A percentile compares a stretch with the other conserved stretches of the same genome.
Evolutionary conservation across 2,888 invertebrate species (phyloP).

Genomic region (Xanthorhoe spadicearia): DNA sequence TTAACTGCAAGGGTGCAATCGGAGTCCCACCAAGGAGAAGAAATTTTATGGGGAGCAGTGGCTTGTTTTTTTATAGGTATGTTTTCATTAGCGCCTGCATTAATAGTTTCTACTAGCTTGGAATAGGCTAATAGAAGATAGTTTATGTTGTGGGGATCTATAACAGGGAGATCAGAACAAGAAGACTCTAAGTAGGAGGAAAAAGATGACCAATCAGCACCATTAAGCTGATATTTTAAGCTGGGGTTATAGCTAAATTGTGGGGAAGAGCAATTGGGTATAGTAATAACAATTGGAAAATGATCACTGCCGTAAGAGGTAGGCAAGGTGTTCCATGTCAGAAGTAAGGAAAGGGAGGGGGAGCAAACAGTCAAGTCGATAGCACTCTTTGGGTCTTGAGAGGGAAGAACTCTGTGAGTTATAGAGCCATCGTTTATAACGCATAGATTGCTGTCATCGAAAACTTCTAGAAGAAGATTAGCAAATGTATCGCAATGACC

Average conservation of each 20-base stretch:
- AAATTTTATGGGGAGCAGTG: background rate
- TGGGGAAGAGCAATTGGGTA: background rate
- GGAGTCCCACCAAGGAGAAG: background rate
- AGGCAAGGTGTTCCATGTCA: background rate
- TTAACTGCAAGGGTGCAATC: background rate
- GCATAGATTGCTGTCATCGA: background rate
- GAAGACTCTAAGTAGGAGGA: background rate
- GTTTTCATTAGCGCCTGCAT: background rate
- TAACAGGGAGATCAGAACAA: background rate
- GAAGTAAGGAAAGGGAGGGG: background rate
- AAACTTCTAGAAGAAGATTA: slow-evolving; percentile 24
- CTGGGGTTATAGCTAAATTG: background rate
- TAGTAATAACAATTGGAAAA: background rate
- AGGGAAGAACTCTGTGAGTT: slow-evolving; percentile 3
- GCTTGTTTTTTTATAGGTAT: background rate
- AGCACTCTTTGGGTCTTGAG: slow-evolving; percentile 2
- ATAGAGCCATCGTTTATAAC: slow-evolving; percentile 1
- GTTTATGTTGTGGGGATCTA: background rate
- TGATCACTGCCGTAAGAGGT: background rate
- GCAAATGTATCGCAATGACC: slow-evolving; percentile 19
- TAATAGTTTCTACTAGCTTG: background rate
- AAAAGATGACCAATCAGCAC: background rate
- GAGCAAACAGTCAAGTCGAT: slow-evolving; percentile 2
- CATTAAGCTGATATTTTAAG: background rate
- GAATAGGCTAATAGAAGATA: background rate